These are phyloP conservation scores for Nephrocerus scutellatus DNA, from an alignment of 2,888 invertebrate genomes.

Conservation along the genomic window DNA sequence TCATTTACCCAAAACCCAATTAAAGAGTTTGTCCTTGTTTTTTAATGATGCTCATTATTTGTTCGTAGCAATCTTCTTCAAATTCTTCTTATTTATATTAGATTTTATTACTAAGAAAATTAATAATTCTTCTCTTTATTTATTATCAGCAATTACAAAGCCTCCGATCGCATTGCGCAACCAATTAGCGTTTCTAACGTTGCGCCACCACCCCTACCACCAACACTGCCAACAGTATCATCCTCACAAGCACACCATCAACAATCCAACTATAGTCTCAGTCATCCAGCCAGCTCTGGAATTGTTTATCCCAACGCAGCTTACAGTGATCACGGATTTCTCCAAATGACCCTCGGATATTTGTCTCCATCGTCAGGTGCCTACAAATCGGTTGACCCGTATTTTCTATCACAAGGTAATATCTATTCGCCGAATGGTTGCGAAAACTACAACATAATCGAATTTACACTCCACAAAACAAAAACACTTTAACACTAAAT, in stretches of 20 bases:
- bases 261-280: constrained; percentile 16
- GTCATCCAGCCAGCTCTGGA: constrained; percentile 30
- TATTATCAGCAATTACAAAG: constrained; percentile 25
- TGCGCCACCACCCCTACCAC: constrained; percentile 19
- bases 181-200: not conserved
- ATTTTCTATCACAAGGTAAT: constrained; percentile 65
- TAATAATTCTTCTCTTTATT: constrained; percentile 14
- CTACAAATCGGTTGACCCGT: constrained; percentile 65
- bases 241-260: constrained; percentile 21
- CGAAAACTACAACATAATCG: constrained; percentile 6
- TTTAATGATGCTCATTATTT: too few species aligned
- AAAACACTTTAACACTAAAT: too few species aligned
- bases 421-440: not conserved
- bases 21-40: too few species aligned
- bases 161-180: constrained; percentile 24
- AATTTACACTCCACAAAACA: constrained; percentile 15
- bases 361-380: constrained; percentile 56
- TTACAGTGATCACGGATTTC: constrained; percentile 53
- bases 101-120: not conserved
- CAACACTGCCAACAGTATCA: constrained; percentile 20
- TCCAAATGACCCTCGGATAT: constrained; percentile 64
- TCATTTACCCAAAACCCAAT: too few species aligned
- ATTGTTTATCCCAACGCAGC: constrained; percentile 44
- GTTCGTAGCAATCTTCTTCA: too few species aligned
- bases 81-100: too few species aligned